These are phyloP conservation scores for Lordiphosa clarofinis DNA, from an alignment of 1,140 invertebrate genomes.

Conservation along the genomic window DNA sequence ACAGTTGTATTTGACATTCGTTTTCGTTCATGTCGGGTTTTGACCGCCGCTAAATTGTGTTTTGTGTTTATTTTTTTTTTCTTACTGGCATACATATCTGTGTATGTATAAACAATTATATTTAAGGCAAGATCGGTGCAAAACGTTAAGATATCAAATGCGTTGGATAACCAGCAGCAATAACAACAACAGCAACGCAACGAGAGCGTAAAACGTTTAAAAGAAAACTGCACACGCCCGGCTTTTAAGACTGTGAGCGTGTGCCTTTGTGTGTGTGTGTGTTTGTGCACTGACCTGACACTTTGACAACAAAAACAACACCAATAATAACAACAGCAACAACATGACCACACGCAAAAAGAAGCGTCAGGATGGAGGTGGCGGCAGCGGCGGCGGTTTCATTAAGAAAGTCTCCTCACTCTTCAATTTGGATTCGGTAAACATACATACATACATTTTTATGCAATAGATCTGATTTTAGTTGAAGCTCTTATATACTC, in stretches of 20 bases:
- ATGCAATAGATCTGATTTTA: slow-evolving; percentile 35
- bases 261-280: not conserved
- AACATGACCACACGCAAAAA: slow-evolving; percentile 88
- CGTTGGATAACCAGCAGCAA: slow-evolving; percentile 1
- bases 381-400: slow-evolving; percentile 82
- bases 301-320: slow-evolving; percentile 22
- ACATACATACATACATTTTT: slow-evolving; percentile 50
- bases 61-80: slow-evolving; percentile 13
- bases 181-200: slow-evolving; percentile 9
- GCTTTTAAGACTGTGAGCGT: slow-evolving; percentile 3
- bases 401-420: slow-evolving; percentile 92
- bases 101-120: not conserved
- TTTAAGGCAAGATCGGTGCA: slow-evolving; percentile 6
- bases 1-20: slow-evolving; percentile 20
- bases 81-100: slow-evolving; percentile 1
- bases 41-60: slow-evolving; percentile 8
- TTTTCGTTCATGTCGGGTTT: slow-evolving; percentile 12
- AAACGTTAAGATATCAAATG: no score
- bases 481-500: slow-evolving; percentile 28
- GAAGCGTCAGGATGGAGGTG: slow-evolving; percentile 85
- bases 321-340: slow-evolving; percentile 16
- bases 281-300: slow-evolving; percentile 11
- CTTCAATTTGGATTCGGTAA: slow-evolving; percentile 91
- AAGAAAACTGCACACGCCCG: slow-evolving; percentile 6
- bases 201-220: slow-evolving; percentile 8